phyloP scores from a whole-genome alignment of 2,113 vertebrate species.

The Meles meles region DNA sequence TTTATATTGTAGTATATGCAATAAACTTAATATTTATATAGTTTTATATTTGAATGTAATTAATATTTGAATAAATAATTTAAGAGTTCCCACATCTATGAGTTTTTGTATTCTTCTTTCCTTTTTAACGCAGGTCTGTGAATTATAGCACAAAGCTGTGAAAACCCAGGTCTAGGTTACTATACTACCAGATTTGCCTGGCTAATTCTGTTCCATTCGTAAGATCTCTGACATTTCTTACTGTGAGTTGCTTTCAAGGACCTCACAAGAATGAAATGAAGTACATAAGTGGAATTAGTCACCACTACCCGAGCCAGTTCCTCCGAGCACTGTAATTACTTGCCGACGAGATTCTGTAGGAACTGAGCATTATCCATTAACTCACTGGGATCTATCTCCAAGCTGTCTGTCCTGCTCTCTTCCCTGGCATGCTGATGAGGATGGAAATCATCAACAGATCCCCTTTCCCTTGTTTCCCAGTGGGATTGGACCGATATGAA shows the following conservation, averaged over 20 bases:
- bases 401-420: background rate
- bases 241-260: background rate
- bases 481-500: background rate
- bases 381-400: background rate
- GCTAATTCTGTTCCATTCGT: background rate
- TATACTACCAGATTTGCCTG: background rate
- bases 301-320: background rate
- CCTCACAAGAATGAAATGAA: background rate
- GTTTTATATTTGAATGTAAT: background rate
- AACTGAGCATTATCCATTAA: background rate
- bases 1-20: background rate
- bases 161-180: background rate
- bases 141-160: background rate
- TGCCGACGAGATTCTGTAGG: background rate
- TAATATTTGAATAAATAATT: background rate
- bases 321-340: background rate
- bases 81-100: background rate
- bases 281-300: background rate
- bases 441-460: background rate
- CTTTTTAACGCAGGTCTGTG: background rate
- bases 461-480: background rate
- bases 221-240: background rate
- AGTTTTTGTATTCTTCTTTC: background rate
- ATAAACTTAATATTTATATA: background rate
- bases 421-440: too few species aligned